Evolutionary conservation across 2,888 invertebrate species (phyloP), one percentile per base, ranked within the genome.

Genomic region (Crematogaster levior): DNA sequence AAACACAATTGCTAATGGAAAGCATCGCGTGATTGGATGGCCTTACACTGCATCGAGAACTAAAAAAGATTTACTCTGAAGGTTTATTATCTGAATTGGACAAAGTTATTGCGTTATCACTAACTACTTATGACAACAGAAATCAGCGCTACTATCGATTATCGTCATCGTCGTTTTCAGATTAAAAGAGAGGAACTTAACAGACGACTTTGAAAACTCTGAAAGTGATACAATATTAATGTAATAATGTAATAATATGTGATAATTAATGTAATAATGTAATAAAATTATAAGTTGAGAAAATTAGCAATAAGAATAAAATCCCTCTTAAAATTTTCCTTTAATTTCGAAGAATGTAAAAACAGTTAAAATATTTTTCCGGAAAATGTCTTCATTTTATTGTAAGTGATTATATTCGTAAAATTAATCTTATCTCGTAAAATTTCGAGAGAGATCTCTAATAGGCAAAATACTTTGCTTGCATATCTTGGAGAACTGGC

Each of bases 1-100:
- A 58, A 56, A 68, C 68, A 53, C 77, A 40, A 51, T 53, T 56
- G 68, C 68, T 68, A 77, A 77, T 77, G 70, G 77, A 77, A 68
- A 56, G 56, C 56, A 56, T 68, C 43, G 56, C 68, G 56, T 58
- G 56, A 77, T 77, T 77, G 68, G 43, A 77, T 70, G 34, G 56
- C 43, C 68, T 74, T 61, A 58, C 12, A 43, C 60, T 34, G 34
- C 43, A 18, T 30, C 15, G 30, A n/a, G 34, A 18, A 43, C 68
- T n/a, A 21, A 27, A 51, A 58, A 40, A 56, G 37, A 21, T 74
- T 46, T 21, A 48, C 12, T 30, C 30, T n/a, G n/a, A n/a, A n/a
- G 6, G 18, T 21, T 65, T 21, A 63, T 30, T 30, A 30, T 21
- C 21, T 34, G 68, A 56, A 68, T 46, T 34, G 43, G 18, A 66